Evolutionary conservation across 1,140 invertebrate species (phyloP), one percentile per base, ranked within the genome.

Genomic region (Drosophila miranda): DNA sequence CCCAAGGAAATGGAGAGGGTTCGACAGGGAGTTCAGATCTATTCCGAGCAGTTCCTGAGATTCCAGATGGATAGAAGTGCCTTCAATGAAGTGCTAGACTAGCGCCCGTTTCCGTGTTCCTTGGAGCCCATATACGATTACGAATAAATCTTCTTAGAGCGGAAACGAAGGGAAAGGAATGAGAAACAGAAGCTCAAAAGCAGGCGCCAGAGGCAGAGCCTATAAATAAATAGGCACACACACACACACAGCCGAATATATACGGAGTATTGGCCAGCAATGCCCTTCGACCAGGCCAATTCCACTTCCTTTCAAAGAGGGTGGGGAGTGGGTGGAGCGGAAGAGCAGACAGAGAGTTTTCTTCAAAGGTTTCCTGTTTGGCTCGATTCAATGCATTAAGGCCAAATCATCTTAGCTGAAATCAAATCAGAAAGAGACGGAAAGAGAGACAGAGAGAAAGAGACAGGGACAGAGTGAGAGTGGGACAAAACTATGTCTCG

Each of bases 331-430:
- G 34, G 0, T 1, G 3, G 9, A 11, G 11, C 11, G 34, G 34
- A 38, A 38, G 11, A 38, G 34, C 34, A 13, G 34, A 13, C 60
- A 8, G 49, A 23, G 56, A 54, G 57, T 52, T 72, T 11, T 71
- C 67, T 75, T 75, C 72, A 75, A 75, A 75, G 72, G 72, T 66
- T 75, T 75, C 72, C 70, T 75, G 66, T 75, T 60, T 76, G 74
- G 74, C 49, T 69, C 73, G 67, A 76, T 76, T 76, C 72, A 76
- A 76, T 76, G 74, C 74, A 76, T 70, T 76, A 70, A 70, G 72
- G 62, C 61, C 23, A 75, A 75, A 74, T 73, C 66, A 69, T 69
- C 66, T 69, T 69, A 69, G 62, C 66, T 19, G 69, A 73, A 74
- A 75, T 60, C 62, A 58, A 75, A 75, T 64, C 54, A 64, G 42